phyloP scores from a whole-genome alignment of 2,113 vertebrate genomes.

The Rhinolophus ferrumequinum region DNA sequence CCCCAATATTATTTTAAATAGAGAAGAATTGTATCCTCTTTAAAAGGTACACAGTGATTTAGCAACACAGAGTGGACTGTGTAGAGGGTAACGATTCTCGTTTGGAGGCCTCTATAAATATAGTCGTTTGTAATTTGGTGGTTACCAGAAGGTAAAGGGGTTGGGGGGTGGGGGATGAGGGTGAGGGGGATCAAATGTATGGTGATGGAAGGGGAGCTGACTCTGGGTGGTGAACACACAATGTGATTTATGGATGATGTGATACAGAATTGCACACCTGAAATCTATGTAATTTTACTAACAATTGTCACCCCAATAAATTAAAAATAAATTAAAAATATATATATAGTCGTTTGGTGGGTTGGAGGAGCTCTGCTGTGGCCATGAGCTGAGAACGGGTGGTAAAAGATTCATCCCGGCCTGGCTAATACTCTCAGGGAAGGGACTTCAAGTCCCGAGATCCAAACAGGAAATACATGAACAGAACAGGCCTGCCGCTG shows the following conservation, averaged over 20 bases:
- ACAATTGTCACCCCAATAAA: no score
- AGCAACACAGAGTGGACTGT: no score
- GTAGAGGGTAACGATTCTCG: no score
- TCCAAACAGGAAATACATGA: background rate
- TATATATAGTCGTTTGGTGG: fast-evolving
- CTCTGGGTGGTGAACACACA: no score
- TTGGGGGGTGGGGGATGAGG: no score
- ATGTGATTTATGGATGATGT: no score
- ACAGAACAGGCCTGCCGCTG: background rate
- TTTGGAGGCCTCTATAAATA: background rate
- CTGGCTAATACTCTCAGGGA: background rate
- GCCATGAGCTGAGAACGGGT: background rate
- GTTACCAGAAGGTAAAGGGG: no score
- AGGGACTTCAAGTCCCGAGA: background rate
- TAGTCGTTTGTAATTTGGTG: fast-evolving
- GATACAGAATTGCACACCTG: no score
- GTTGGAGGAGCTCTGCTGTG: background rate
- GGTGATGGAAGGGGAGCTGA: no score
- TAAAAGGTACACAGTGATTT: background rate
- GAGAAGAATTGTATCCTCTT: background rate
- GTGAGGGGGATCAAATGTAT: no score
- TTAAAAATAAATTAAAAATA: no score
- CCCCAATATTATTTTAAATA: constrained; percentile 11
- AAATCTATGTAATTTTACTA: no score
- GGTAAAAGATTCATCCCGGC: background rate